A percentile compares a stretch with the other conserved stretches of the same genome.
Conservation (phyloP, 2,888 invertebrate genomes). For the Philopedon plagiatum region DNA sequence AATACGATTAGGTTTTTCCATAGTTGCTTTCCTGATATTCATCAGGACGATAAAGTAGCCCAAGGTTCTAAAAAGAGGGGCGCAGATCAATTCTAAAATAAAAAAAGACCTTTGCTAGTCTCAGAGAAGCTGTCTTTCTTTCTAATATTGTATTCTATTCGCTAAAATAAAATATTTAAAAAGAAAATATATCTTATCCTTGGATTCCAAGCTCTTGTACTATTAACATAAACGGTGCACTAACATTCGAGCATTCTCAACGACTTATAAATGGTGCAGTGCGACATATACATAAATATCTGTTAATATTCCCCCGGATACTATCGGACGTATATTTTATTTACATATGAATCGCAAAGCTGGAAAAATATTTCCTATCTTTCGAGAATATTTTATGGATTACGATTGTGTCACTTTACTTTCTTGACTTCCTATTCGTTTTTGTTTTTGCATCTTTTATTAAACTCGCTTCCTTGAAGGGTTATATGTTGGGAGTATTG, state of each 20-base stretch:
- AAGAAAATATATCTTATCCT: background rate
- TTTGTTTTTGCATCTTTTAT: constrained; percentile 34
- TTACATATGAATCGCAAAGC: constrained; percentile 43
- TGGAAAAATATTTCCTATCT: constrained; percentile 31
- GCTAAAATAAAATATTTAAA: no score
- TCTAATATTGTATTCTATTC: background rate
- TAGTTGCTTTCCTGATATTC: no score
- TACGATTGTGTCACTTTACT: constrained; percentile 24
- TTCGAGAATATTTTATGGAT: constrained; percentile 32
- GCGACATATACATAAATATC: constrained; percentile 58
- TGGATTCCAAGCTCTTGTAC: background rate
- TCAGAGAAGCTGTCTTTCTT: background rate
- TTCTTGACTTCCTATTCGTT: constrained; percentile 9
- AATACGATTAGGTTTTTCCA: no score
- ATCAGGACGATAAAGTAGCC: no score
- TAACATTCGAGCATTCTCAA: constrained; percentile 33
- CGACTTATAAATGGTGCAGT: constrained; percentile 55
- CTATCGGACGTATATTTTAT: constrained; percentile 43
- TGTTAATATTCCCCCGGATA: constrained; percentile 49
- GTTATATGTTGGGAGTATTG: constrained; percentile 18
- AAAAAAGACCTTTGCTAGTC: no score
- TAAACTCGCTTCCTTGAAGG: constrained; percentile 25
- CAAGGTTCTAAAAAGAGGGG: no score
- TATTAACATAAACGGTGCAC: constrained; percentile 22
- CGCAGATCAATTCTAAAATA: no score